A percentile compares a stretch with the other conserved stretches of the same genome.
Evolutionary conservation across 2,113 vertebrate genomes (phyloP).

Genomic region (Lucifuga dentata): DNA sequence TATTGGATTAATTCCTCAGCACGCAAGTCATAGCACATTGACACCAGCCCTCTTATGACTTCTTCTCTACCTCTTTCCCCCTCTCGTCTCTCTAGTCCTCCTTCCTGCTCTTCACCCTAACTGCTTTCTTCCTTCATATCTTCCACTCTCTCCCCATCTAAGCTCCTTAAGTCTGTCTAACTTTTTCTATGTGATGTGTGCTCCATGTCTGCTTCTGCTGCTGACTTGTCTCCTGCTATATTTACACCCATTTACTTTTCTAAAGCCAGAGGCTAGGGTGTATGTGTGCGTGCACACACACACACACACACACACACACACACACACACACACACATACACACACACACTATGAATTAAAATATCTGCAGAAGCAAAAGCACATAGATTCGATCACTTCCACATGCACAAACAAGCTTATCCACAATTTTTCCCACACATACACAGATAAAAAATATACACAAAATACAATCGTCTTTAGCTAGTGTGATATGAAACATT

Average conservation of each 20-base stretch:
- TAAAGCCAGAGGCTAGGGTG: too few relatives aligned
- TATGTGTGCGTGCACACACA: not conserved
- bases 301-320: not conserved
- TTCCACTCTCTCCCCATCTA: constrained; percentile 13
- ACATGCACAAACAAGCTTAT: too few relatives aligned
- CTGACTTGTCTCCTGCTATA: constrained; percentile 50
- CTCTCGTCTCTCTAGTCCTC: constrained; percentile 22
- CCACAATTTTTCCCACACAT: too few relatives aligned
- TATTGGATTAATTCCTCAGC: constrained; percentile 75
- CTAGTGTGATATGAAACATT: too few relatives aligned
- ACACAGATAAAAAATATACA: too few relatives aligned
- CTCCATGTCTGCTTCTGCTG: constrained; percentile 28
- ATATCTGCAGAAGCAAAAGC: too few relatives aligned
- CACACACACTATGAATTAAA: too few relatives aligned
- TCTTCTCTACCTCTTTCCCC: not conserved
- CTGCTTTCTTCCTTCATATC: constrained; percentile 15
- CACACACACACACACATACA: not conserved
- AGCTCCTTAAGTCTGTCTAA: constrained; percentile 61
- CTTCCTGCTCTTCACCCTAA: constrained; percentile 36
- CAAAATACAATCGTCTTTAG: too few relatives aligned
- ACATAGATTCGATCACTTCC: too few relatives aligned
- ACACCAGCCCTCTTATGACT: constrained; percentile 8
- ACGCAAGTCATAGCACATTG: constrained; percentile 53
- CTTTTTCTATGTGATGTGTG: constrained; percentile 34
- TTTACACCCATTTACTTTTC: constrained; percentile 42